Conservation (phyloP, 2,888 invertebrate genomes). For the Pollenia amentaria region DNA sequence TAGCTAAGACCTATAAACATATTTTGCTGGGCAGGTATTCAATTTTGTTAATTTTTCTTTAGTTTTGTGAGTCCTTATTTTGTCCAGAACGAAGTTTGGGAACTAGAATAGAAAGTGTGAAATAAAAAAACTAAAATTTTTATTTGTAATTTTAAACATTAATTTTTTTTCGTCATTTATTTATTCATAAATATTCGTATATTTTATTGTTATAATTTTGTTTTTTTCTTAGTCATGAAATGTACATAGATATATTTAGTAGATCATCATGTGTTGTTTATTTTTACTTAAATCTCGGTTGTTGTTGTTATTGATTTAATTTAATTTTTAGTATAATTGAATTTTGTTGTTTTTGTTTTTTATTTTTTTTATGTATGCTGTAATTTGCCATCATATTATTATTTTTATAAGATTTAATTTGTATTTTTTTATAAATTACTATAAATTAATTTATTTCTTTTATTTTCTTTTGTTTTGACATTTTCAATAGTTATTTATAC, state of each 20-base stretch:
- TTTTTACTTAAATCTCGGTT: constrained; percentile 64
- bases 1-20: neutral
- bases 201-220: constrained; percentile 69
- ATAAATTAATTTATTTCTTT: constrained; percentile 11
- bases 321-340: constrained; percentile 5
- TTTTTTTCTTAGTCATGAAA: constrained; percentile 66
- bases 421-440: constrained; percentile 75
- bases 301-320: constrained; percentile 48
- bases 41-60: too few species aligned
- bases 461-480: constrained; percentile 48
- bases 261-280: constrained; percentile 30
- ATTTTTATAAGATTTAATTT: constrained; percentile 61
- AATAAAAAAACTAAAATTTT: constrained; percentile 39
- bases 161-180: constrained; percentile 63
- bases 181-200: constrained; percentile 73
- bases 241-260: constrained; percentile 68
- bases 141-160: constrained; percentile 70
- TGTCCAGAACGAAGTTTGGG: too few species aligned
- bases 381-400: constrained; percentile 70
- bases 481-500: constrained; percentile 55
- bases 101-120: neutral
- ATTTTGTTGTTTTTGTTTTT: constrained; percentile 23
- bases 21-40: too few species aligned
- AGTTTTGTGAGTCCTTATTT: too few species aligned
- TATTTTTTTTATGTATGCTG: constrained; percentile 45